Base-by-base conservation (phyloP, 2,888 invertebrate species). In the Pecten maximus region DNA sequence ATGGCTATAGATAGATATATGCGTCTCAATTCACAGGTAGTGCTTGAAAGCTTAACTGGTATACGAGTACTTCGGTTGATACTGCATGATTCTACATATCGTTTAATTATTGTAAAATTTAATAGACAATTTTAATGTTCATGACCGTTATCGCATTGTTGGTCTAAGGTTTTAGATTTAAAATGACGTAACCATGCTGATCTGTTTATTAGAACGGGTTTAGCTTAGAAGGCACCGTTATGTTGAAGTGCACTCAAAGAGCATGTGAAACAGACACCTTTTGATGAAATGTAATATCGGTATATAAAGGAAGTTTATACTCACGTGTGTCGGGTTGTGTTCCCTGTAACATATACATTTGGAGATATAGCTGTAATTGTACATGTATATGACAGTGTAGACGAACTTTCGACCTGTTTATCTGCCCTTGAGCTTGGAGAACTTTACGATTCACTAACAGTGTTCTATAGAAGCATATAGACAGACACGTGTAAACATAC, bases 271-370 rank as follows among this genome's bases (percentile, higher is more conserved):
- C 74, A 74, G 74, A 74, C 35, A 74, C 12, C 35, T 35, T 74
- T 74, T 74, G 74, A 74, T 74, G 28, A 35, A 35, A 74, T 28
- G 74, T 74, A 74, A 74, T 28, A 74, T 74, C 74, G 28, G 74
- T 6, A 16, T 74, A 74, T 74, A 74, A 74, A 35, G 74, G 35
- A 74, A 74, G 74, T 74, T 74, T 74, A 74, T 74, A 74, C 74
- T 74, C 10, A 35, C 35, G 10, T 74, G 74, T 74, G 74, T 28
- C 28, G 35, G 35, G 74, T 74, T 74, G 28, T 74, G 74, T 74
- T 74, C 35, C 74, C 35, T 74, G 2, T 10, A 74, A 28, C 74
- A 74, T 28, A 35, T 74, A 74, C 74, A 74, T 74, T 74, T 23
- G 35, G 12, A 74, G 74, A 74, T 74, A 74, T 35, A 28, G 8